Evolutionary conservation across 1,140 invertebrate genomes (phyloP), one percentile per base, ranked within the genome.

Genomic region (Trissolcus basalis): DNA sequence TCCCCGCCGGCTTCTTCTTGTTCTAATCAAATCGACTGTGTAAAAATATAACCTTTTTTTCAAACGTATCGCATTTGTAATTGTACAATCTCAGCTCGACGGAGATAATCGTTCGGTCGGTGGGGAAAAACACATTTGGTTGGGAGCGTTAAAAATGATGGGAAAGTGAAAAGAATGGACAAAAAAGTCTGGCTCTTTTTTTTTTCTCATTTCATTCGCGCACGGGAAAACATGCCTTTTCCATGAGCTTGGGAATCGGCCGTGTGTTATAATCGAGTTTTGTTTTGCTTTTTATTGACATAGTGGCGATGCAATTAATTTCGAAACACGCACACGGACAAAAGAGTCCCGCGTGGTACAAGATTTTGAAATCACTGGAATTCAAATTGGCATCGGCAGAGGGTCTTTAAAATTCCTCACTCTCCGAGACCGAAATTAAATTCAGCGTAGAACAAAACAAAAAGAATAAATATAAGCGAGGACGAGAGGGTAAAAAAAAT

Each of bases 141-240:
- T 39, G 19, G 39, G 47, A 48, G 47, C 54, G 44, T 68, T 68
- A 51, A 68, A 59, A 51, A 43, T 44, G 43, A 58, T 68, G 64
- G 55, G 64, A 68, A 59, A 59, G 55, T 58, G 64, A 51, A 68
- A 68, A 68, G 55, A 68, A 59, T 58, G 49, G 19, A 39, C 8
- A 45, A 51, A 59, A 44, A 59, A 59, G 9, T 35, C 15, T 56
- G 47, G n/a, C 36, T 41, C 32, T 27, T 27, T 27, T 6, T 27
- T 27, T 27, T 27, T 27, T 27, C 19, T 27, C 6, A n/a, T 27
- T 27, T 27, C 2, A 27, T 27, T 27, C 19, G 19, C 19, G 19
- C 19, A 27, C 19, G 19, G 19, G 19, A 27, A 27, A 39, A 10
- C 27, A 14, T 19, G 16, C 12, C 45, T 36, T 68, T 68, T 55